Percentiles rank a stretch among this genome's conserved stretches.
Evolutionary conservation across 2,888 invertebrate species (phyloP).

Genomic region (Yponomeuta evonymella): DNA sequence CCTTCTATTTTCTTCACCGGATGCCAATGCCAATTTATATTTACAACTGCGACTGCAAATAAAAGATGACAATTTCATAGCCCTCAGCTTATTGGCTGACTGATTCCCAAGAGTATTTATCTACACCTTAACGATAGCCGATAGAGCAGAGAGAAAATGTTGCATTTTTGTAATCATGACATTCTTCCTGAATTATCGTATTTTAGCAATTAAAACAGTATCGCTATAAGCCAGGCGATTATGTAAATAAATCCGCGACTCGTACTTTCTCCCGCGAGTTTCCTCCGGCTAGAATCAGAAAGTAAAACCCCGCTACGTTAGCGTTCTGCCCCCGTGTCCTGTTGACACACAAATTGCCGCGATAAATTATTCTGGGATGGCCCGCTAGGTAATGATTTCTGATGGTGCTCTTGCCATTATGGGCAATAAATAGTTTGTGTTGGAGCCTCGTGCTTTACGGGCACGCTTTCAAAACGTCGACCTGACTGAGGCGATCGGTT

Average conservation of each 20-base stretch:
- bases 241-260: conserved; percentile 14
- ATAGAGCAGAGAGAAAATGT: not conserved
- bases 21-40: conserved; percentile 21
- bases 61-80: conserved; percentile 15
- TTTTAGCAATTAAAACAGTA: not conserved
- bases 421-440: conserved; percentile 20
- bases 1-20: conserved; percentile 1
- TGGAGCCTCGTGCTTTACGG: conserved; percentile 5
- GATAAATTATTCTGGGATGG: conserved; percentile 60
- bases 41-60: conserved; percentile 29
- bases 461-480: conserved; percentile 13
- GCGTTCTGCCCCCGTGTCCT: conserved; percentile 66
- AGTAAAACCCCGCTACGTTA: conserved; percentile 73
- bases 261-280: conserved; percentile 75
- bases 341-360: conserved; percentile 69
- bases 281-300: conserved; percentile 70
- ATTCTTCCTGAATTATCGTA: not conserved
- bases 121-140: too few species aligned
- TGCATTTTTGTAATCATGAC: not conserved
- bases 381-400: conserved; percentile 21
- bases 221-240: not conserved
- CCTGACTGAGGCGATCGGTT: not conserved
- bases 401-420: conserved; percentile 19
- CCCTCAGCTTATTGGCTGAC: not conserved
- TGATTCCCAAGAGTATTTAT: not conserved